Evolutionary conservation across 2,113 vertebrate species (phyloP), one percentile per base, ranked within the genome.

Genomic region (Muntiacus reevesi): DNA sequence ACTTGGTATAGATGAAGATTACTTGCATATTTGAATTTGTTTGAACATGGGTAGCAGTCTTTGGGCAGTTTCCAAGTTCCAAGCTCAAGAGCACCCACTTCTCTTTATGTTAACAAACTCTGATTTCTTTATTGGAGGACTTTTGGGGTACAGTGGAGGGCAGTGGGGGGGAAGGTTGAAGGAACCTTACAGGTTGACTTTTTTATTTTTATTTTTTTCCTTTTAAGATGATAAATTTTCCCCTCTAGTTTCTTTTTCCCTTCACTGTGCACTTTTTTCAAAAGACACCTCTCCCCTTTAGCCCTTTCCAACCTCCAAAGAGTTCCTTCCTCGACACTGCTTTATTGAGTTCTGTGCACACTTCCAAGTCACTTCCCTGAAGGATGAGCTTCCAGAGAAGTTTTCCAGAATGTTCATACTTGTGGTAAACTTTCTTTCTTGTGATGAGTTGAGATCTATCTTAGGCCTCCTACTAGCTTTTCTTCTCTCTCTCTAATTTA

Each of bases 391-490:
- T 89, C 0, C 19, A 59, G 25, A 82, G 55, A 60, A 89, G 45
- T 10, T 59, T 90, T 78, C 59, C 55, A 86, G 28, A 90, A 60
- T 78, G 62, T 97, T 93, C 43, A 54, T 60, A 81, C 16, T 43
- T 86, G 27, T 15, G 13, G 11, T 52, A 36, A 50, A 82, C 23
- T 62, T 89, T 47, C 28, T 62, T 91, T 94, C 40, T 47, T 89
- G 40, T 55, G 13, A 9, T 45, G 47, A 79, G 78, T 83, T 89
- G 67, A 84, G 40, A 67, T 81, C 30, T 67, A n/a, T 59, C 17
- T 92, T 52, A 28, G 64, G 1, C 83, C 60, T 93, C 7, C n/a
- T 71, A 36, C 15, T 59, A 87, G 52, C 2, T 87, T 71, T 95
- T 28, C 21, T 47, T 21, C 79, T 62, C 36, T 59, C 52, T 87